Base-by-base conservation (phyloP, 2,888 invertebrate genomes). In the Iselma pallidipennis region DNA sequence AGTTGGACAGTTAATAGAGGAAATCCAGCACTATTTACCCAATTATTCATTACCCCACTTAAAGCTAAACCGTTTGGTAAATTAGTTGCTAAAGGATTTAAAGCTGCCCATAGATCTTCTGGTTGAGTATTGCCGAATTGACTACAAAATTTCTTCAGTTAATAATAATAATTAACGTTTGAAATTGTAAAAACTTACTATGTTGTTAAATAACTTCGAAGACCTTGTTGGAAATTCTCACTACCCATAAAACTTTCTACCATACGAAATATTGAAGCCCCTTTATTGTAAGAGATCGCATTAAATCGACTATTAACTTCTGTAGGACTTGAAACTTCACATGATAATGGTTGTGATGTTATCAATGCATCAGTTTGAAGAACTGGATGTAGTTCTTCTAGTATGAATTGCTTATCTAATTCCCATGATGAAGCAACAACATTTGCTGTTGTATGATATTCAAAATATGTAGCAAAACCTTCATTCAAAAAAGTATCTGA, bases 401-500 rank as follows among this genome's bases (percentile, higher is more conserved):
- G 82, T 0, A 90, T 86, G 71, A 91, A 91, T 69, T 91, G 89
- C 7, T 85, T 84, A 14, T 84, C 85, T 54, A 91, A 73, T 21
- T 86, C 86, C 87, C 88, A 87, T 1, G 83, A 74, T 0, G 57
- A 45, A 48, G 10, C 4, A 26, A 74, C 61, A 81, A 87, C 87
- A 81, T 82, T 78, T 42, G 86, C 81, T 45, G 87, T 86, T 0
- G 85, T 84, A 70, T 85, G 85, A 74, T 91, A 92, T 77, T 94
- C 89, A 72, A 91, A 90, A 77, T 87, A 91, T 73, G 86, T 84
- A 0, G 91, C 91, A 65, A 91, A 91, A 0, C 88, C 91, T 76
- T 91, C 91, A 73, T 89, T 91, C 0, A 91, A 81, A 90, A 91
- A 91, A 1, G 89, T 82, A 70, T 86, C 87, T 61, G 87, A 85